Base-by-base conservation (phyloP, 2,888 invertebrate genomes). In the Gastrophysa polygoni region DNA sequence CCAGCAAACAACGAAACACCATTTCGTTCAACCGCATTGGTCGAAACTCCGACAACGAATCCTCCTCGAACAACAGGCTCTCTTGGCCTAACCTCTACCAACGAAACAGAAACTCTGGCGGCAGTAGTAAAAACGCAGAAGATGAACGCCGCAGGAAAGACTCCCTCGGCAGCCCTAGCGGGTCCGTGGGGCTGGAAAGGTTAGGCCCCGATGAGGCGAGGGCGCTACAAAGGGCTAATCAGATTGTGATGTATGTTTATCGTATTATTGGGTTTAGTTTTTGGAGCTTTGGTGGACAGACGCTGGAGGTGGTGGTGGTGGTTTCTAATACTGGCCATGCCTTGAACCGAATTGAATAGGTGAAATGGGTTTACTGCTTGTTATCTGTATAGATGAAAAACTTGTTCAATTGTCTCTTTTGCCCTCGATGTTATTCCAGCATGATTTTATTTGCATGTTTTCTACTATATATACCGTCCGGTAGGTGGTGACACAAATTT, bases 211-310 rank as follows among this genome's bases (percentile, higher is more conserved):
- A 90, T 82, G 91, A 91, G 83, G 89, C 90, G 75, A 89, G 90
- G 81, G 92, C 91, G 76, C 89, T 92, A 87, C 91, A 91, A 84
- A 88, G 90, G 82, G 92, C 92, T 82, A 91, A 90, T 86, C 91
- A 91, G 83, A 92, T 92, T 82, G 91, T 92, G 82, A 91, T 91
- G 92, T 92, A 92, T 86, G 92, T 87, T 50, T 14, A 52, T 47
- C 16, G 32, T 46, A 21, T 28, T 32, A 28, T 44, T 21, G 34
- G 16, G 32, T 56, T 55, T 59, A 47, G 52, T 21, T 47, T 34
- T 14, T 18, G 29, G 17, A 46, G 49, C 51, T 56, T 48, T 21
- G 47, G 61, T 61, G 57, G 54, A 56, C 24, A 52, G 57, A 38
- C 38, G 17, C n/a, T 57, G 24, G 14, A n/a, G 34, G 34, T 56